Evolutionary conservation across 53 echinoderm and acorn worm genomes (phyloP), one percentile per base, ranked within the genome.

Genomic region (Temnopleurus reevesii): DNA sequence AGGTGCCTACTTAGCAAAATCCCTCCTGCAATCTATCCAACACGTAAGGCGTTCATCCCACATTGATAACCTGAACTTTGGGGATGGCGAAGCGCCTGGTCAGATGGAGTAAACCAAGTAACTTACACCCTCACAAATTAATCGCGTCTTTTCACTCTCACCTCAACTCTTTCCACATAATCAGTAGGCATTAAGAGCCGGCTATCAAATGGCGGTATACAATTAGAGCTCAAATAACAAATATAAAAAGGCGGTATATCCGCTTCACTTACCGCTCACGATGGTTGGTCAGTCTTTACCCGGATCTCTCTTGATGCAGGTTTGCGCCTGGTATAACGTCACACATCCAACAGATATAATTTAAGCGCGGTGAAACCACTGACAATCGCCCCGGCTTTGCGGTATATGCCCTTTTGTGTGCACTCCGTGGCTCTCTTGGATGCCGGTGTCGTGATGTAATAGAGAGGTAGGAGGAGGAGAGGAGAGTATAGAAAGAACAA

Each of bases 181-280:
- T 71, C 41, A 71, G 71, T 71, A 30, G 41, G 71, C 71, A 71
- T 71, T 71, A 79, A 17, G 46, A 79, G 79, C 2, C 25, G 49
- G 79, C 46, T 79, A 49, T 79, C 79, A 79, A 46, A 79, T 79
- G 79, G 49, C 46, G 46, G 46, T 79, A 79, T 47, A 79, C 79
- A 79, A 79, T 79, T 79, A 44, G 49, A 47, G 18, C 79, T 79
- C 27, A 49, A 49, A 79, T 79, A 49, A 79, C 49, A 79, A 79
- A 47, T n/a, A n/a, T 79, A 79, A 49, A 41, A 49, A 41, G 71
- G n/a, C n/a, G n/a, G 27, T 8, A 79, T 79, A 46, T 49, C 79
- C 49, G 49, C 49, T 17, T 27, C 51, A 79, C 79, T 79, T 79
- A 79, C 79, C 71, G 38, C 41, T 63, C n/a, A n/a, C n/a, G n/a